Percentiles rank a stretch among this genome's conserved stretches.
phyloP scores from a whole-genome alignment of 2,113 vertebrate genomes.

The Clarias gariepinus region DNA sequence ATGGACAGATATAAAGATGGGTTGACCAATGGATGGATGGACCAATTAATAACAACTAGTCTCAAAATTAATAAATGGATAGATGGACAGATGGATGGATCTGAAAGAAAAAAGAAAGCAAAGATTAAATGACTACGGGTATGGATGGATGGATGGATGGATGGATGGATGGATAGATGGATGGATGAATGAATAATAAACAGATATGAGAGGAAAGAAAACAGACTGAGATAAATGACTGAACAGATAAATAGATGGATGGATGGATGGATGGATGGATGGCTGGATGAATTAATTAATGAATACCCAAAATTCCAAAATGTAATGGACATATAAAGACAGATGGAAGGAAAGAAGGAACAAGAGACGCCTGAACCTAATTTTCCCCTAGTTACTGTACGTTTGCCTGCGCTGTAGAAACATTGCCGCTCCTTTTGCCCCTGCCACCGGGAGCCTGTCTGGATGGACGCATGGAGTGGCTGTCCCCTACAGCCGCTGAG shows the following conservation, averaged over 20 bases:
- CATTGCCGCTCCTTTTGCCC: conserved; percentile 69
- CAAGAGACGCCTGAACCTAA: not conserved
- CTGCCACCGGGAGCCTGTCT: conserved; percentile 78
- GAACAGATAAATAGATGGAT: not conserved
- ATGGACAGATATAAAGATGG: not conserved
- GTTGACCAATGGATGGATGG: not conserved
- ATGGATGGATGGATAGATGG: too few species aligned
- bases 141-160: not conserved
- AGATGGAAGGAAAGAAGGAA: not conserved
- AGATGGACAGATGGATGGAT: not conserved
- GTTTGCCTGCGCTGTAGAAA: conserved; percentile 69
- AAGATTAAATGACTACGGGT: too few species aligned
- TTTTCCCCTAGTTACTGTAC: not conserved
- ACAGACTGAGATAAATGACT: not conserved
- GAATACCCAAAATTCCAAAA: too few species aligned
- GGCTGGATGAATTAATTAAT: not conserved
- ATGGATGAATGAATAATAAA: not conserved
- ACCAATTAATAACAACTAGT: not conserved
- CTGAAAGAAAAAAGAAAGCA: not conserved
- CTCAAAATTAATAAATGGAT: not conserved
- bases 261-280: not conserved
- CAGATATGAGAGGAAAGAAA: not conserved
- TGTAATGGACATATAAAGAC: not conserved
- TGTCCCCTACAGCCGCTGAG: conserved; percentile 68
- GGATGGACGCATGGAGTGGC: conserved; percentile 83